phyloP scores from a whole-genome alignment of 2,888 invertebrate genomes.

The Trachelus troglodyta region DNA sequence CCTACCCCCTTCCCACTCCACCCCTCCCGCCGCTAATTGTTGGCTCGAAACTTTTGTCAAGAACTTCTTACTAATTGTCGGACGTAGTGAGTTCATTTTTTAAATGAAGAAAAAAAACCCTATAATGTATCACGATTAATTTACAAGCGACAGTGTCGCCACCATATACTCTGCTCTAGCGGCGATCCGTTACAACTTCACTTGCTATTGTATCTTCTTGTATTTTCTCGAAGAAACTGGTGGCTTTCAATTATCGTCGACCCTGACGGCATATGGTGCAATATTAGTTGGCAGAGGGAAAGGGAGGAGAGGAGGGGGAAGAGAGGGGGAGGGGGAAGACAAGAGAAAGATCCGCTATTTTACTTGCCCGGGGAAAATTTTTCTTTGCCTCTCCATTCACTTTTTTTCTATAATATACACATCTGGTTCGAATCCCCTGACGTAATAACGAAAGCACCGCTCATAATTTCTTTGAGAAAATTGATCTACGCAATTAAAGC shows the following conservation, averaged over 20 bases:
- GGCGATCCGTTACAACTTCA: background rate
- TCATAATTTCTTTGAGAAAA: background rate
- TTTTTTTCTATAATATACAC: background rate
- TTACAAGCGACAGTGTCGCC: background rate
- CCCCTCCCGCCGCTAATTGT: background rate
- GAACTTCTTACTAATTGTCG: background rate
- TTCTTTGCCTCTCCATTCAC: background rate
- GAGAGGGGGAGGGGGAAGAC: background rate
- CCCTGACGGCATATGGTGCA: background rate
- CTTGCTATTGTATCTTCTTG: background rate
- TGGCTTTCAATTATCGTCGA: slow-evolving; percentile 6
- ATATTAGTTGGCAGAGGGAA: background rate
- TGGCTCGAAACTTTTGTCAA: background rate
- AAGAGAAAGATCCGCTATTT: background rate
- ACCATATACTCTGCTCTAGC: background rate
- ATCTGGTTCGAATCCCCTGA: background rate
- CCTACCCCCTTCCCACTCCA: too few species aligned
- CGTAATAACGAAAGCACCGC: background rate
- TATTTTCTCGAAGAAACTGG: background rate
- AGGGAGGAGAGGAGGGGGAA: background rate
- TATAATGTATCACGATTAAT: background rate
- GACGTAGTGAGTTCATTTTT: background rate
- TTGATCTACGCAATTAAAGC: background rate
- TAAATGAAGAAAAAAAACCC: background rate
- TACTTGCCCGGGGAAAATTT: background rate